Conservation (phyloP, 2,113 vertebrate species). For the Aix galericulata region DNA sequence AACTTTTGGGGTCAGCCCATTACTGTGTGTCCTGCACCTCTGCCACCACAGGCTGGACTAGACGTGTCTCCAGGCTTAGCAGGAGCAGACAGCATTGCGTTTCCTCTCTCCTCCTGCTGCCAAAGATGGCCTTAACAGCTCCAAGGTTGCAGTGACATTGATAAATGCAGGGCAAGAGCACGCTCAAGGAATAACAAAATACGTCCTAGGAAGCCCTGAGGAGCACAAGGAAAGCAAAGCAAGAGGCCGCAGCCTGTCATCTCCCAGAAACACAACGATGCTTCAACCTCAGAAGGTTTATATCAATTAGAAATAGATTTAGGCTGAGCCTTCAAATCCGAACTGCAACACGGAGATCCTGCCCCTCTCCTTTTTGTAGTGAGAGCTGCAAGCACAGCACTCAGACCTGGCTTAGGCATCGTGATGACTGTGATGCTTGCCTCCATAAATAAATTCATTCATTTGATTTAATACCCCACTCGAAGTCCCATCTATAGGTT, state of each 20-base stretch:
- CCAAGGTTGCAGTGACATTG: not conserved
- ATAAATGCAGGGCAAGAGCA: not conserved
- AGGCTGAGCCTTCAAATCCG: not conserved
- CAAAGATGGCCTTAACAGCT: not conserved
- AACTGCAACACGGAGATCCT: not conserved
- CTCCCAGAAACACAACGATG: not conserved
- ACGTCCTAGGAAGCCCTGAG: not conserved
- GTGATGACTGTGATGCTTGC: not conserved
- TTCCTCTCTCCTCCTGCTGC: not conserved
- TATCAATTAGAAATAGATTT: not conserved
- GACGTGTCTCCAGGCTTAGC: not conserved
- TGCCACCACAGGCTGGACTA: rapidly evolving
- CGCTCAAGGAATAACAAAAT: not conserved
- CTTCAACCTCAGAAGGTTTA: not conserved
- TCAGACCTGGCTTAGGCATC: not conserved
- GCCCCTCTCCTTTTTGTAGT: not conserved
- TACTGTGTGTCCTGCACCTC: not conserved
- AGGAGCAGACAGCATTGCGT: not conserved
- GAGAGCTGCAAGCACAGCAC: not conserved
- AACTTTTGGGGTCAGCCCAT: not conserved
- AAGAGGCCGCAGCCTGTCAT: not conserved
- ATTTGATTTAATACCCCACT: not conserved
- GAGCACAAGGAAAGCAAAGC: not conserved
- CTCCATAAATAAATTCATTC: not conserved
- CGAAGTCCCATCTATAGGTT: not conserved